Percentiles rank a stretch among this genome's conserved stretches.
Evolutionary conservation across 1,140 invertebrate genomes (phyloP).

Genomic region (Agrilus planipennis): DNA sequence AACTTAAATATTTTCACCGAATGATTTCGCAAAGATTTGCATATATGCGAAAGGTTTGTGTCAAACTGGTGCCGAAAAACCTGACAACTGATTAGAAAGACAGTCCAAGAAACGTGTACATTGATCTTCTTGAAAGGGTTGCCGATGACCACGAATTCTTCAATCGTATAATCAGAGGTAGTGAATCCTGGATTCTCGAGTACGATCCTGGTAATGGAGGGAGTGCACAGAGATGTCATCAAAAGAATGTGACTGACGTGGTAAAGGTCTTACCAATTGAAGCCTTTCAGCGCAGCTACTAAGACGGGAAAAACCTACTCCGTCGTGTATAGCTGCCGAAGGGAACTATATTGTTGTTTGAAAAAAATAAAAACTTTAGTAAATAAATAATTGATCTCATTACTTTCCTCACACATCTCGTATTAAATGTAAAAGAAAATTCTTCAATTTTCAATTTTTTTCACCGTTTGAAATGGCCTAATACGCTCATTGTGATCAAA

Average conservation of each 20-base stretch:
- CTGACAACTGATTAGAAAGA: slow-evolving; percentile 1
- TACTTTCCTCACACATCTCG: too few species aligned
- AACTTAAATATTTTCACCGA: too few species aligned
- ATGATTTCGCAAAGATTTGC: too few species aligned
- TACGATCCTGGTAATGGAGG: background rate
- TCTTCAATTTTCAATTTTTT: too few species aligned
- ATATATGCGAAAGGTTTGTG: too few species aligned
- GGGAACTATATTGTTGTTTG: too few species aligned
- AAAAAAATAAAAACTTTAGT: too few species aligned
- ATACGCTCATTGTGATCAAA: too few species aligned
- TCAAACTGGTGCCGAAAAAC: too few species aligned
- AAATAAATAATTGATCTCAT: too few species aligned
- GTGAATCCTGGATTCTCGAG: slow-evolving; percentile 7
- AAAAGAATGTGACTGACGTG: slow-evolving; percentile 5
- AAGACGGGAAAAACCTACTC: background rate
- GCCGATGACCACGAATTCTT: slow-evolving; percentile 1
- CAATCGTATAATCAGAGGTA: slow-evolving; percentile 2
- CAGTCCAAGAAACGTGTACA: background rate
- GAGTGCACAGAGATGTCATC: background rate
- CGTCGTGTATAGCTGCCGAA: slow-evolving; percentile 2
- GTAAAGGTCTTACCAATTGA: background rate
- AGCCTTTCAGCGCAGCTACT: slow-evolving; percentile 3
- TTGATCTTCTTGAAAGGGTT: slow-evolving; percentile 6
- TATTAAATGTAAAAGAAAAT: too few species aligned
- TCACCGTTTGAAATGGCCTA: too few species aligned